A percentile compares a stretch with the other conserved stretches of the same genome.
Conservation (phyloP, 2,113 vertebrate species). For the Barbus barbus region DNA sequence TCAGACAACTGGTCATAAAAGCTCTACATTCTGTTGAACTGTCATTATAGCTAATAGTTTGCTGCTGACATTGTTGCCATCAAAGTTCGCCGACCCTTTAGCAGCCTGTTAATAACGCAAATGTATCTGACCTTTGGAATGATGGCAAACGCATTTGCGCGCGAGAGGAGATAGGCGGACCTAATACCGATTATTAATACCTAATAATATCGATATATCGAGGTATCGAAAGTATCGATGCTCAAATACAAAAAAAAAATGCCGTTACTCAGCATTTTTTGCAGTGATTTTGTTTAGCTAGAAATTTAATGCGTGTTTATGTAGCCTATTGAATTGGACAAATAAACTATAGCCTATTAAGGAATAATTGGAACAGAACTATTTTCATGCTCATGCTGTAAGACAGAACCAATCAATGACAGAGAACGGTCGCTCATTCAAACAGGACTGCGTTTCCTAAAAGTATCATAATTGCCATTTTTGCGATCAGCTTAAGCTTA, state of each 20-base stretch:
- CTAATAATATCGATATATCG: background rate
- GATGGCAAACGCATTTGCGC: background rate
- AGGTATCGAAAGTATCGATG: background rate
- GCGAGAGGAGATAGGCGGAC: background rate
- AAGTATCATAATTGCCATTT: background rate
- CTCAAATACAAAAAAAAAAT: background rate
- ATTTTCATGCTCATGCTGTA: background rate
- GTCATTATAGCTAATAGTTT: background rate
- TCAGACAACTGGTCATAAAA: background rate
- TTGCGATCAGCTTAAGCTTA: background rate
- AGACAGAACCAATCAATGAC: background rate
- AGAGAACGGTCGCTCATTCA: background rate
- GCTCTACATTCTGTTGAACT: background rate
- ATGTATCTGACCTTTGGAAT: constrained; percentile 3
- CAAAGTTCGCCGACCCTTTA: background rate
- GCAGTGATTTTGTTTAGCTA: background rate
- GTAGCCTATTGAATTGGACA: background rate
- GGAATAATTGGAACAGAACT: background rate
- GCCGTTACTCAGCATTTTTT: background rate
- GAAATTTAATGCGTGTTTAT: background rate
- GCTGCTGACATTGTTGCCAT: background rate
- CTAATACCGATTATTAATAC: too few relatives aligned
- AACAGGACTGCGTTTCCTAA: background rate
- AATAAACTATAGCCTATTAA: background rate
- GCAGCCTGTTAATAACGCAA: background rate